Percentiles rank a stretch among this genome's conserved stretches.
Evolutionary conservation across 2,888 invertebrate species (phyloP).

Genomic region (Lumbricus terrestris): DNA sequence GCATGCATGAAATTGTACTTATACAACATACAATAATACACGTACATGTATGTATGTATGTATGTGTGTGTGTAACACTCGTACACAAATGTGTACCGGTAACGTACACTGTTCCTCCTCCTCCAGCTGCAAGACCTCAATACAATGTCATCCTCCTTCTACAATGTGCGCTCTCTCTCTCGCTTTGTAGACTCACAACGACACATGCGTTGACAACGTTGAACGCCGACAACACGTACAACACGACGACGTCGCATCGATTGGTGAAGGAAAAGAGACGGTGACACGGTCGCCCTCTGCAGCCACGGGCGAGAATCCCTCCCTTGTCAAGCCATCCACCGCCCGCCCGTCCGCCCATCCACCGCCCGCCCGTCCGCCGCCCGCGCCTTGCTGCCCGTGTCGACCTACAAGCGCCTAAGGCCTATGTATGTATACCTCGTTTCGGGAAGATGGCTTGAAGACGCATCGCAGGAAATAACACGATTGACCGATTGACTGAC

Average conservation of each 20-base stretch:
- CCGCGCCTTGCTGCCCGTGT: not conserved
- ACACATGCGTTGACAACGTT: too few relatives aligned
- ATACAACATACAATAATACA: too few relatives aligned
- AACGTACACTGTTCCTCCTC: not conserved
- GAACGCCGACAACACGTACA: not conserved
- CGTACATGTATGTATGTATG: too few relatives aligned
- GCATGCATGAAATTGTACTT: too few relatives aligned
- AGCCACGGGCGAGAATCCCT: not conserved
- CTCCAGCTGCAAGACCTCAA: not conserved
- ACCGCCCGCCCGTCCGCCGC: not conserved
- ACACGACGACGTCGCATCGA: not conserved
- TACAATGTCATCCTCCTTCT: not conserved
- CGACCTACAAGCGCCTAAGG: not conserved
- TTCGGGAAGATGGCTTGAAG: not conserved
- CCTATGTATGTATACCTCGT: not conserved
- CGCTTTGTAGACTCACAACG: too few relatives aligned
- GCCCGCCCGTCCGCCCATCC: too few relatives aligned
- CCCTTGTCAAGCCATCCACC: too few relatives aligned
- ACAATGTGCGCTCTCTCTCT: too few relatives aligned
- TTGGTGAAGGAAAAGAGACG: not conserved
- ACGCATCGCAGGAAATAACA: not conserved
- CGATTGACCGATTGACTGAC: not conserved
- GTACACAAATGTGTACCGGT: too few relatives aligned
- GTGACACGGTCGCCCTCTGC: not conserved
- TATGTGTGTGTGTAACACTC: too few relatives aligned